Conservation (phyloP, 2,797 vertebrate species). For the Zalophus californianus region DNA sequence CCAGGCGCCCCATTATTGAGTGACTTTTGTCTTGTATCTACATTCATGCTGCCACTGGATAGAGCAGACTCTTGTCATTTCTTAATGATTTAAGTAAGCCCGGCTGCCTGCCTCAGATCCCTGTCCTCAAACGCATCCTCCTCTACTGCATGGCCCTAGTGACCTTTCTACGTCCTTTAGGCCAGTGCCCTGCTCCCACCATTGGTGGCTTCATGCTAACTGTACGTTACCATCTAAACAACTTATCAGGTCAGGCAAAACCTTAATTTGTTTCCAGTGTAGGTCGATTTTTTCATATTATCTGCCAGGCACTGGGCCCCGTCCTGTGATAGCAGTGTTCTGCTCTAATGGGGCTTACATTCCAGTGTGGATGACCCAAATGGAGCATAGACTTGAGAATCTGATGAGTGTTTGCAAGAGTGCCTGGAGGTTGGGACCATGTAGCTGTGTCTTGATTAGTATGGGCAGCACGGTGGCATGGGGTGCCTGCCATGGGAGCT, state of each 20-base stretch:
- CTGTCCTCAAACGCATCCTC: rapidly evolving
- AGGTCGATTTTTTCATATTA: background rate
- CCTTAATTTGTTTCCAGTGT: background rate
- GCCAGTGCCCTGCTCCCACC: background rate
- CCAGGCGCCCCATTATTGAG: background rate
- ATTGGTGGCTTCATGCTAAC: background rate
- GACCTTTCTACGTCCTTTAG: background rate
- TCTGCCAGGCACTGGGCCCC: background rate
- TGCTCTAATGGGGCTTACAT: background rate
- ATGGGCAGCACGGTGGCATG: rapidly evolving
- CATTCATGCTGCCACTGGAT: background rate
- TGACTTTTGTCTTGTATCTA: background rate
- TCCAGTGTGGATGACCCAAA: background rate
- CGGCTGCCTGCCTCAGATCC: background rate
- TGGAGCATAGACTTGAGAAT: background rate
- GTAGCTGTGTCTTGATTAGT: background rate
- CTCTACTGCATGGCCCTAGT: background rate
- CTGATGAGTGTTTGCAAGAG: background rate
- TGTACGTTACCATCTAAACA: background rate
- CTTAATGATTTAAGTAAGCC: background rate
- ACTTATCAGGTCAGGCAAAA: background rate
- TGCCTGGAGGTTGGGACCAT: background rate
- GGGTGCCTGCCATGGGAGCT: background rate
- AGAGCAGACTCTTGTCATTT: background rate
- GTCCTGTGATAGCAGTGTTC: background rate